Base-by-base conservation (phyloP, 1,140 invertebrate species). In the Drosophila burlai region DNA sequence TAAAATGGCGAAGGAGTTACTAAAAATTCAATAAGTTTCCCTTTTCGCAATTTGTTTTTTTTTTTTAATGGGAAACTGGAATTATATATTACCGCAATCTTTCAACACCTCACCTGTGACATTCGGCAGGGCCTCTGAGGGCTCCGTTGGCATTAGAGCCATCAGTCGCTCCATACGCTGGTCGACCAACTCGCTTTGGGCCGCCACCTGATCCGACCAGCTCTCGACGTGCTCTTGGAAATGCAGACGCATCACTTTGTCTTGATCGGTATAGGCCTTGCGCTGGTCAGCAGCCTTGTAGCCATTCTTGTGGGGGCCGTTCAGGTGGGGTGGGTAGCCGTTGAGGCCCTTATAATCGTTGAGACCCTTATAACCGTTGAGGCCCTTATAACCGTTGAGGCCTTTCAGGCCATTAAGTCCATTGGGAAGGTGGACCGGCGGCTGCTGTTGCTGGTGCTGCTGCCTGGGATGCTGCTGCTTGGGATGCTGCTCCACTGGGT, bases 181-280 rank as follows among this genome's bases (percentile, higher is more conserved):
- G n/a, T 40, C 24, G 16, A 42, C 21, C 34, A 31, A 16, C 2
- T 60, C 40, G 29, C 42, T 6, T 4, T 16, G 40, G 18, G 21
- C 16, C 16, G n/a, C 16, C 15, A 16, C 13, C 34, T 45, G 58
- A 11, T 9, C 7, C 3, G 31, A 26, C 2, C 13, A 9, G 10
- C 16, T 29, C 10, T 31, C 34, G 59, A n/a, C 13, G 9, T 40
- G 16, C 21, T 54, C 24, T n/a, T 42, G 61, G 34, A 10, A 15
- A 26, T 24, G 61, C 49, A 36, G 24, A 11, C 31, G 38, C 63
- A 67, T 49, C 29, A 54, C 31, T 18, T 54, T 69, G n/a, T 67
- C 49, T 24, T 40, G 64, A 18, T 63, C 67, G 7, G 64, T 31
- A 2, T 55, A 57, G 31, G 67, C 67, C 29, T 43, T 10, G n/a